A percentile compares a stretch with the other conserved stretches of the same genome.
phyloP scores from a whole-genome alignment of 2,888 invertebrate species.

The Drosophila antonietae region DNA sequence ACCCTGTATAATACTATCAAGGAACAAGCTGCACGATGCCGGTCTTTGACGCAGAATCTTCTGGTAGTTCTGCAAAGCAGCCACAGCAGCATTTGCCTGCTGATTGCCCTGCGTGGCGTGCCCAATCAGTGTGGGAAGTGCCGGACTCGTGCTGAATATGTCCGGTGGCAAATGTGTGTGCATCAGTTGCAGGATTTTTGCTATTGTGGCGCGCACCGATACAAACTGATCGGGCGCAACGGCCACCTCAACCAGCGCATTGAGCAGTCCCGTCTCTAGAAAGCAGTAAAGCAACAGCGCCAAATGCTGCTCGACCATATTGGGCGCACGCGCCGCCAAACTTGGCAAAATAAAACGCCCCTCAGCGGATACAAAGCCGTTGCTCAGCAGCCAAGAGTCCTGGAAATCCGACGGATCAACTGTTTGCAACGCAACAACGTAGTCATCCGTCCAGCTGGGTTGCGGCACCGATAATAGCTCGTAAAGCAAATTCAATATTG shows the following conservation, averaged over 20 bases:
- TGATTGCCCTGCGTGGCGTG: slow-evolving; percentile 92
- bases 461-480: slow-evolving; percentile 94
- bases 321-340: slow-evolving; percentile 93
- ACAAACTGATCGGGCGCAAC: slow-evolving; percentile 95
- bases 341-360: slow-evolving; percentile 94
- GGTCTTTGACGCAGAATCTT: slow-evolving; percentile 92
- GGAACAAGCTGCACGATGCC: slow-evolving; percentile 92
- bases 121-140: slow-evolving; percentile 92
- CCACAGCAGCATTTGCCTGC: slow-evolving; percentile 92
- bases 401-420: slow-evolving; percentile 93
- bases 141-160: slow-evolving; percentile 92
- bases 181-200: slow-evolving; percentile 94
- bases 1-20: slow-evolving; percentile 91
- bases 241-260: slow-evolving; percentile 96
- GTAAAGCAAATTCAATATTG: slow-evolving; percentile 95
- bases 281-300: slow-evolving; percentile 95
- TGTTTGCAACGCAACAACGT: slow-evolving; percentile 93
- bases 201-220: slow-evolving; percentile 95
- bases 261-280: slow-evolving; percentile 93
- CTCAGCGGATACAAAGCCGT: slow-evolving; percentile 98
- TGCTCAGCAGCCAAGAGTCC: slow-evolving; percentile 94
- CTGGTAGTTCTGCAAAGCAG: slow-evolving; percentile 91
- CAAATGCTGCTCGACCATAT: slow-evolving; percentile 95
- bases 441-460: slow-evolving; percentile 97
- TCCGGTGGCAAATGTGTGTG: slow-evolving; percentile 94